Percentiles rank a stretch among this genome's conserved stretches.
Evolutionary conservation across 2,797 vertebrate genomes (phyloP).

Genomic region (Rhynchonycteris naso): DNA sequence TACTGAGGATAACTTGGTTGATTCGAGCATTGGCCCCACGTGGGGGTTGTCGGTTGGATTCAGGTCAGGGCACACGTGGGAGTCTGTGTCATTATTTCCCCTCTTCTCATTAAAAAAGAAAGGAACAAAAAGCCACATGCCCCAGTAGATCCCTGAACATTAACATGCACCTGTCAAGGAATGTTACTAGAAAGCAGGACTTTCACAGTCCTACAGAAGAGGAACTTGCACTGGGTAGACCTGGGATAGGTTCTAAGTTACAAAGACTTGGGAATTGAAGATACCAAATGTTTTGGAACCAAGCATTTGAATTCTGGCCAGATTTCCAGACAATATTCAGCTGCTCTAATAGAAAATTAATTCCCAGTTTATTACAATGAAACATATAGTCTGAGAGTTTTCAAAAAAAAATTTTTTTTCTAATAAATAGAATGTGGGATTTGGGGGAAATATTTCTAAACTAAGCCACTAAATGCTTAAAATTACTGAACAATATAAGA

Average conservation of each 20-base stretch:
- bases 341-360: not conserved
- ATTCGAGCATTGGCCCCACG: too few species aligned
- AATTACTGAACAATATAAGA: not conserved
- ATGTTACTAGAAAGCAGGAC: not conserved
- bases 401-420: not conserved
- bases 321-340: not conserved
- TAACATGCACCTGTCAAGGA: not conserved
- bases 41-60: too few species aligned
- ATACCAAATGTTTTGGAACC: not conserved
- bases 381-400: not conserved
- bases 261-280: not conserved
- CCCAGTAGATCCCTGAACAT: not conserved
- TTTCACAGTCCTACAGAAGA: not conserved
- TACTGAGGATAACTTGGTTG: too few species aligned
- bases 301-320: not conserved
- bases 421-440: not conserved
- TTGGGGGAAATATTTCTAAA: conserved; percentile 21
- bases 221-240: not conserved
- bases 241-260: not conserved
- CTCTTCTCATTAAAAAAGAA: too few species aligned
- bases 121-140: not conserved
- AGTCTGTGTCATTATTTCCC: too few species aligned
- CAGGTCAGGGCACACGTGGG: too few species aligned
- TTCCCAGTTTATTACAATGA: not conserved
- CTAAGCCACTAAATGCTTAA: not conserved